Conservation (phyloP, 2,113 vertebrate genomes). For the Beaufortia kweichowensis region DNA sequence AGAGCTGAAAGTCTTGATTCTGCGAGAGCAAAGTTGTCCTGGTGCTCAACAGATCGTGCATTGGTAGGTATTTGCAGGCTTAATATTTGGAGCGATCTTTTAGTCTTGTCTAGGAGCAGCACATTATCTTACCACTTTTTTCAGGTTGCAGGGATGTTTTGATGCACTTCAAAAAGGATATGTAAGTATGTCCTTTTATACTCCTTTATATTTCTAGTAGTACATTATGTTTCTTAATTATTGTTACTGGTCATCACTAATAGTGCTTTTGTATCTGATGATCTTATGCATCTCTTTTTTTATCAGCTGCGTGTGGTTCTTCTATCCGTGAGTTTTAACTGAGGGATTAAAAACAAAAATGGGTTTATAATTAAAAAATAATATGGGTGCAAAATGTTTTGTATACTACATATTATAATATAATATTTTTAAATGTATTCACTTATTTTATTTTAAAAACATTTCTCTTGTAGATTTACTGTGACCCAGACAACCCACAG, state of each 20-base stretch:
- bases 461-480: slow-evolving; percentile 78
- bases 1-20: slow-evolving; percentile 91
- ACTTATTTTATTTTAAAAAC: neutral
- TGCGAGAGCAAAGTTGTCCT: slow-evolving; percentile 85
- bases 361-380: neutral
- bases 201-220: neutral
- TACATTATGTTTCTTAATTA: neutral
- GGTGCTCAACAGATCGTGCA: slow-evolving; percentile 86
- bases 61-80: slow-evolving; percentile 75
- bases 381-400: too few relatives aligned
- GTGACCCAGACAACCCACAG: slow-evolving; percentile 83
- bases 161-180: slow-evolving; percentile 95
- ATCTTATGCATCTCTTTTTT: slow-evolving; percentile 39
- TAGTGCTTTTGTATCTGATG: slow-evolving; percentile 51
- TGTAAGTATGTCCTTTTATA: slow-evolving; percentile 76
- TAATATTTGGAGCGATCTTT: neutral
- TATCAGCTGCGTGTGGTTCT: slow-evolving; percentile 85
- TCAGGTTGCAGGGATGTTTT: slow-evolving; percentile 93
- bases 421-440: too few relatives aligned
- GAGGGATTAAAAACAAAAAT: neutral
- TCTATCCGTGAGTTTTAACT: slow-evolving; percentile 86
- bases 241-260: neutral
- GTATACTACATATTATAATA: too few relatives aligned
- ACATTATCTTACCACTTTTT: slow-evolving; percentile 38
- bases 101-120: neutral